These are phyloP conservation scores for Drosophila quinaria DNA, from an alignment of 2,888 invertebrate genomes.

Conservation along the genomic window DNA sequence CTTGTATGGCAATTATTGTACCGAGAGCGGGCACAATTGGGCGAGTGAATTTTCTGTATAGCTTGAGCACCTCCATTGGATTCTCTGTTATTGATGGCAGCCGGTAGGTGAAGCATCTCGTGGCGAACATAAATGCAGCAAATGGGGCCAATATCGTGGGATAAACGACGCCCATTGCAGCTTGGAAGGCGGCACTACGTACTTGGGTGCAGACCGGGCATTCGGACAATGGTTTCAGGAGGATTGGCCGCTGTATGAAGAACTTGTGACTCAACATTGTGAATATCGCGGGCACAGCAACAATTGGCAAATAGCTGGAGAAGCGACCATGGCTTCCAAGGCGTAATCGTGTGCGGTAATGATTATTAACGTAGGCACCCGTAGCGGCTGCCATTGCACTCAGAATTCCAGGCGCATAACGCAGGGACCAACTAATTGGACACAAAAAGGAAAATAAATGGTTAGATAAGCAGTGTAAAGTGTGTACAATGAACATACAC, in stretches of 20 bases:
- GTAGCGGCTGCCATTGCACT: slow-evolving; percentile 87
- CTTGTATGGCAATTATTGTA: slow-evolving; percentile 86
- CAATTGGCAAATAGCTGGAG: slow-evolving; percentile 88
- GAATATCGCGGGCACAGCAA: slow-evolving; percentile 87
- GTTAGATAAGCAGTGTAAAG: slow-evolving; percentile 40
- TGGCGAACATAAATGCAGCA: slow-evolving; percentile 88
- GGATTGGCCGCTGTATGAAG: slow-evolving; percentile 87
- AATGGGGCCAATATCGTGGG: slow-evolving; percentile 88
- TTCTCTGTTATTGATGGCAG: slow-evolving; percentile 88
- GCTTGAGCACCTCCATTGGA: slow-evolving; percentile 87
- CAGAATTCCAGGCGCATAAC: slow-evolving; percentile 87
- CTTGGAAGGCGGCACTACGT: slow-evolving; percentile 87
- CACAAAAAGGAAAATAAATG: slow-evolving; percentile 8
- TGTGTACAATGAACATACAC: slow-evolving; percentile 86
- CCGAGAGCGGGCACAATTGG: slow-evolving; percentile 87
- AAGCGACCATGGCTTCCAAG: slow-evolving; percentile 88
- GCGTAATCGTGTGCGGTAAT: slow-evolving; percentile 88
- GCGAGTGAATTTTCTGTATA: slow-evolving; percentile 87
- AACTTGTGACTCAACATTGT: slow-evolving; percentile 87
- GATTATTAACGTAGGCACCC: slow-evolving; percentile 88
- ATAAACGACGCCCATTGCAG: slow-evolving; percentile 87
- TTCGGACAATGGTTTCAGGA: slow-evolving; percentile 86
- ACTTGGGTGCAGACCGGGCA: slow-evolving; percentile 90
- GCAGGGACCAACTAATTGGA: slow-evolving; percentile 86
- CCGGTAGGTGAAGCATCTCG: slow-evolving; percentile 88